Conservation (phyloP, 1,140 invertebrate species). For the Theocolax elegans region DNA sequence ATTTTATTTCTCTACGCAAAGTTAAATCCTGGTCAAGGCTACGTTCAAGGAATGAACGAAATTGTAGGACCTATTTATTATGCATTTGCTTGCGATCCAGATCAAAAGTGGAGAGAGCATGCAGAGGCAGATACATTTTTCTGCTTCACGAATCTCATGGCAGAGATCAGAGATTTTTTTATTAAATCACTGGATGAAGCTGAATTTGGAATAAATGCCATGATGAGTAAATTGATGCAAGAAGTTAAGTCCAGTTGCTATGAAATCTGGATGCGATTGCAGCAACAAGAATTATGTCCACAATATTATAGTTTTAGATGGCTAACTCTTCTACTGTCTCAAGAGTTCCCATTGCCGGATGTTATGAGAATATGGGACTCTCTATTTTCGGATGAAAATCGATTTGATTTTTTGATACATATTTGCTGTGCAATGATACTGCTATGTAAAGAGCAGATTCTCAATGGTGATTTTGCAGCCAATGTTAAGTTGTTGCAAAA, state of each 20-base stretch:
- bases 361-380: conserved; percentile 97
- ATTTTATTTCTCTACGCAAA: conserved; percentile 98
- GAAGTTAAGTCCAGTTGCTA: conserved; percentile 83
- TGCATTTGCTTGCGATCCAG: conserved; percentile 91
- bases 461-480: conserved; percentile 87
- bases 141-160: conserved; percentile 97
- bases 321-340: conserved; percentile 95
- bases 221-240: conserved; percentile 83
- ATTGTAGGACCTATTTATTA: conserved; percentile 99
- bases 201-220: conserved; percentile 86
- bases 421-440: conserved; percentile 97
- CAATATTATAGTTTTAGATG: conserved; percentile 82
- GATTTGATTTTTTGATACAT: conserved; percentile 91
- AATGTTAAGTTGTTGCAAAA: conserved; percentile 89
- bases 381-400: conserved; percentile 86
- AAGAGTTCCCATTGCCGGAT: conserved; percentile 97
- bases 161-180: conserved; percentile 97
- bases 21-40: conserved; percentile 96
- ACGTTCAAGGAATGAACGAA: conserved; percentile 99
- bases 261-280: conserved; percentile 79
- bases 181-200: conserved; percentile 95
- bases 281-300: conserved; percentile 85
- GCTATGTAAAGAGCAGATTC: conserved; percentile 84
- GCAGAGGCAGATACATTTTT: conserved; percentile 98
- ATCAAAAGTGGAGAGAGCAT: conserved; percentile 84